Base-by-base conservation (phyloP, 2,888 invertebrate species). In the Gonocerus acuteangulatus region DNA sequence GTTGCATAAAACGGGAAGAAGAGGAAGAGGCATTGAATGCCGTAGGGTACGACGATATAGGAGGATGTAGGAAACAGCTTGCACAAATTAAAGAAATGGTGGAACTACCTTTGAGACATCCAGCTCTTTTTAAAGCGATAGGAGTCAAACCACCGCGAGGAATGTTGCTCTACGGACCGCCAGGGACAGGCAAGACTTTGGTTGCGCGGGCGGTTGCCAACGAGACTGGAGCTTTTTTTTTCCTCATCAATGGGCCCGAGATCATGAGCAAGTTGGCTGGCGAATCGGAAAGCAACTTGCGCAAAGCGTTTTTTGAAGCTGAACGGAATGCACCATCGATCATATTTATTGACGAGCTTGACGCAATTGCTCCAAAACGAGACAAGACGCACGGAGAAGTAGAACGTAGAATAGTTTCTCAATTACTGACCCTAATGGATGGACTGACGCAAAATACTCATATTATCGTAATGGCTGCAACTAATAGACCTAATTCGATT, bases 71-170 rank as follows among this genome's bases (percentile, higher is more conserved):
- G 69, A 99, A 97, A 77, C 97, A 99, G 75, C 78, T 99, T 69
- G 97, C 97, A 0, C 95, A 96, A 79, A 99, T 99, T 74, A 99
- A 99, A 77, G 99, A 99, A 79, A 99, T 99, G 97, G 97, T 99
- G 62, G 99, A 99, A 75, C 77, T 99, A 69, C 99, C 99, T 0
- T 78, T 99, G 65, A 84, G 97, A 61, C 99, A 99, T 79, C 99
- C 99, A 13, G 95, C 95, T 66, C 82, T 99, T 13, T 99, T 99
- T 79, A 97, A 97, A 80, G 95, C 96, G 2, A 97, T 97, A 73
- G 97, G 97, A 62, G 96, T 97, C 1, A 99, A 96, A 78, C 97
- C 97, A 44, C 97, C 97, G 9, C 84, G 97, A 67, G 97, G 97
- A 67, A 97, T 97, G 70, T 81, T 97, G 65, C 82, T 97, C 74